Conservation (phyloP, 30 jellyfish, hydroid and myxozoan genomes). For the Hydractinia echinata region DNA sequence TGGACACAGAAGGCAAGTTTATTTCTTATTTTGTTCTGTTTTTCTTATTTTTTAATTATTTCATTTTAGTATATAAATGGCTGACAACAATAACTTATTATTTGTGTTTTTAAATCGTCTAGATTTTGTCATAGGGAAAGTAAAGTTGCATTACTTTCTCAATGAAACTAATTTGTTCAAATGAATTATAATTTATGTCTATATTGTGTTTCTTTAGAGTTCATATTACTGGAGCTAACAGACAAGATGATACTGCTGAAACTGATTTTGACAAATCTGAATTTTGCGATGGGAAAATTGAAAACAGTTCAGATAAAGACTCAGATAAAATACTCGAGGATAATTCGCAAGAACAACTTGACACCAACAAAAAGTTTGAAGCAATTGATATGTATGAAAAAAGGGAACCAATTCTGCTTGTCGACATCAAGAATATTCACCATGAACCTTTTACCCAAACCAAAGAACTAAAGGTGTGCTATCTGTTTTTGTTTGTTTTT, state of each 20-base stretch:
- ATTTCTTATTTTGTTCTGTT: background rate
- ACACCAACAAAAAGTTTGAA: too few relatives aligned
- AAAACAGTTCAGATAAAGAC: slow-evolving; percentile 7
- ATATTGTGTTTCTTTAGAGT: background rate
- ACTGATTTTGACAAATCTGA: background rate
- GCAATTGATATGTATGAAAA: too few relatives aligned
- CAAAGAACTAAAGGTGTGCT: slow-evolving; percentile 70
- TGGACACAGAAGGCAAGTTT: slow-evolving; percentile 80
- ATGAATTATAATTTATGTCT: background rate
- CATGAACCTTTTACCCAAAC: slow-evolving; percentile 65
- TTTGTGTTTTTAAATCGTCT: too few relatives aligned
- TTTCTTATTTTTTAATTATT: too few relatives aligned
- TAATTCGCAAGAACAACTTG: too few relatives aligned
- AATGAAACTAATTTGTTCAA: background rate
- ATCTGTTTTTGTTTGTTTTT: background rate
- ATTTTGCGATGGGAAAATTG: background rate
- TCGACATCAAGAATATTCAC: slow-evolving; percentile 65
- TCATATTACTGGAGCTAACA: slow-evolving; percentile 22
- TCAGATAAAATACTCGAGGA: background rate
- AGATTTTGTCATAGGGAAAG: too few relatives aligned
- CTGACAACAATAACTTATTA: too few relatives aligned
- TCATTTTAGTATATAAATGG: too few relatives aligned
- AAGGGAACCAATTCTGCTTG: slow-evolving; percentile 47
- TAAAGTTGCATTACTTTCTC: background rate
- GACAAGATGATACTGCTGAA: slow-evolving; percentile 14